Percentiles rank a stretch among this genome's conserved stretches.
These are phyloP conservation scores for Dryas iulia DNA, from an alignment of 1,140 invertebrate species.

Conservation along the genomic window DNA sequence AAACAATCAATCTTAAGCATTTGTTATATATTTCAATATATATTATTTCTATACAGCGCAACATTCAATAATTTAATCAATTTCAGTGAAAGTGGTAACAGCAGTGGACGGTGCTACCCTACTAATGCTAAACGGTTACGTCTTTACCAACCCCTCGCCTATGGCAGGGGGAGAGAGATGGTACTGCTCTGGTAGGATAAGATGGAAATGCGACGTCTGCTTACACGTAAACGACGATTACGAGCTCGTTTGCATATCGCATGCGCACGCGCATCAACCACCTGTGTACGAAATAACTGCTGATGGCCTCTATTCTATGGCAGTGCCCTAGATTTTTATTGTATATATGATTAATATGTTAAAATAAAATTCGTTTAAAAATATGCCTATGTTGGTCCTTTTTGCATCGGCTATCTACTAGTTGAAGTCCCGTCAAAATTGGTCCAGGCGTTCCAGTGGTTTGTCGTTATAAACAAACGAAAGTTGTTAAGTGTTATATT, in stretches of 20 bases:
- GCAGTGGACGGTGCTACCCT: slow-evolving; percentile 65
- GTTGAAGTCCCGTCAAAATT: too few species aligned
- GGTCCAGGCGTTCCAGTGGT: too few species aligned
- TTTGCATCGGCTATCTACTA: too few species aligned
- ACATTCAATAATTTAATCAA: slow-evolving; percentile 6
- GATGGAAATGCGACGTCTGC: slow-evolving; percentile 66
- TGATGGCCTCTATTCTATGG: slow-evolving; percentile 53
- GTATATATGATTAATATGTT: too few species aligned
- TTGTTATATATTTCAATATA: background rate
- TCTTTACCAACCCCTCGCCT: slow-evolving; percentile 62
- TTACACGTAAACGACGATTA: slow-evolving; percentile 72
- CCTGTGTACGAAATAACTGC: slow-evolving; percentile 55
- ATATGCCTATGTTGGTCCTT: too few species aligned
- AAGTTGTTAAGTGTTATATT: too few species aligned
- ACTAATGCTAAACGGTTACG: slow-evolving; percentile 65
- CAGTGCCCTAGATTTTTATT: background rate
- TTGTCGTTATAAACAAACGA: too few species aligned
- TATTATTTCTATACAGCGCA: too few species aligned
- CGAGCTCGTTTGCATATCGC: slow-evolving; percentile 65
- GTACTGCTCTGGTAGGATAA: slow-evolving; percentile 66
- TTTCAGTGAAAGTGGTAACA: slow-evolving; percentile 71
- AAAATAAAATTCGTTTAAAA: too few species aligned
- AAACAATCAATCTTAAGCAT: background rate
- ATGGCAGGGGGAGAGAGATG: slow-evolving; percentile 63
- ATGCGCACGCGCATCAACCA: slow-evolving; percentile 56